Conservation (phyloP, 2,113 vertebrate genomes). For the Lanius ludovicianus region DNA sequence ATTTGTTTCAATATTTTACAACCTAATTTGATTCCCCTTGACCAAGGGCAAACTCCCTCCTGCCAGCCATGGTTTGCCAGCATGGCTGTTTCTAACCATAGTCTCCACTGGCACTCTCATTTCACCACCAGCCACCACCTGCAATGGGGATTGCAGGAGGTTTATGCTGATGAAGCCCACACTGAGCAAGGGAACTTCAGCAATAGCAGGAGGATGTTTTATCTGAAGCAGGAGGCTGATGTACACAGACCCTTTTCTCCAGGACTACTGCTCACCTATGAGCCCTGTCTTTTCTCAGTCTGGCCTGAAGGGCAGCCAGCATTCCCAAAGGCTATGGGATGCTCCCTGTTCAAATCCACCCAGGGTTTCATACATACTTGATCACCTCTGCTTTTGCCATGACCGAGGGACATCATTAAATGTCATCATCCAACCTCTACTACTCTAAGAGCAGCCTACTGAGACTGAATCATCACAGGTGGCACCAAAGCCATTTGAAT, state of each 20-base stretch:
- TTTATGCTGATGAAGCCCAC: not conserved
- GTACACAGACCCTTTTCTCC: not conserved
- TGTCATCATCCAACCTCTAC: not conserved
- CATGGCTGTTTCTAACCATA: not conserved
- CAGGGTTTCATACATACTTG: accelerated
- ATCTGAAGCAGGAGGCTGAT: not conserved
- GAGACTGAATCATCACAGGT: not conserved
- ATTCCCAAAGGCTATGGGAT: not conserved
- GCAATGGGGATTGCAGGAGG: not conserved
- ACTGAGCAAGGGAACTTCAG: not conserved
- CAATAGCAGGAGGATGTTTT: not conserved
- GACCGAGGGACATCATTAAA: not conserved
- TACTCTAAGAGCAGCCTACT: not conserved
- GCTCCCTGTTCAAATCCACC: not conserved
- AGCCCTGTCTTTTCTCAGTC: not conserved
- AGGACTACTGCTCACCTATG: not conserved
- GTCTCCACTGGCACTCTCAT: not conserved
- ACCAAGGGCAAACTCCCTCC: not conserved
- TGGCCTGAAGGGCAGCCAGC: not conserved
- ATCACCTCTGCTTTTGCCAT: not conserved
- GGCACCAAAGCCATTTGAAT: not conserved
- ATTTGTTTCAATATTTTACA: not conserved
- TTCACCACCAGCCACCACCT: not conserved
- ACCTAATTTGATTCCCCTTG: not conserved
- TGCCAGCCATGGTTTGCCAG: not conserved